These are phyloP conservation scores for Pseudococcus viburni DNA, from an alignment of 2,888 invertebrate genomes.

Conservation along the genomic window DNA sequence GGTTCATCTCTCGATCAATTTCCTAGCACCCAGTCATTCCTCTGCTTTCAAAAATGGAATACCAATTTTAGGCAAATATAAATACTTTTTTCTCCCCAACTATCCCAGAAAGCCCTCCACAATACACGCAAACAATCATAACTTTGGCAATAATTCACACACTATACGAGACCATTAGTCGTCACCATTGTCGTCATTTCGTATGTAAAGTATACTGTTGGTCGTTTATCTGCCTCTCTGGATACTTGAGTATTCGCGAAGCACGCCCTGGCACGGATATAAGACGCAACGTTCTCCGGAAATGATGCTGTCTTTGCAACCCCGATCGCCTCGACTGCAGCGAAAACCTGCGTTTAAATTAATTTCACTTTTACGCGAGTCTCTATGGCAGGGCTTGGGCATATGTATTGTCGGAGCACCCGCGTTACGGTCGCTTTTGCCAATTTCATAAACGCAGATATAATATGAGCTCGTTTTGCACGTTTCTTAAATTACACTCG, in stretches of 20 bases:
- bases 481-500: conserved; percentile 29
- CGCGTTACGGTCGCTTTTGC: neutral
- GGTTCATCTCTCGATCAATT: too few relatives aligned
- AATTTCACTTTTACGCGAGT: conserved; percentile 25
- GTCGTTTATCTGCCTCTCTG: neutral
- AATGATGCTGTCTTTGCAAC: neutral
- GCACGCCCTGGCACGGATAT: neutral
- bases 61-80: too few relatives aligned
- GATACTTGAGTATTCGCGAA: neutral
- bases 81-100: too few relatives aligned
- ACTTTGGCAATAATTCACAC: too few relatives aligned
- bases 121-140: too few relatives aligned
- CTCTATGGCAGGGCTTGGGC: neutral
- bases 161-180: neutral
- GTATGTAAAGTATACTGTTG: neutral
- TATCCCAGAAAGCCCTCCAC: too few relatives aligned
- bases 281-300: conserved; percentile 19
- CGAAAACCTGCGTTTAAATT: neutral
- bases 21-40: too few relatives aligned
- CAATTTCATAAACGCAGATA: conserved; percentile 27
- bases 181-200: neutral
- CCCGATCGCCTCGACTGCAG: neutral
- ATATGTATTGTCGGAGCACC: neutral
- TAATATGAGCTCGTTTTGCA: conserved; percentile 17
- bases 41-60: too few relatives aligned